Evolutionary conservation across 1,140 invertebrate genomes (phyloP).

Genomic region (Saccostrea echinata): DNA sequence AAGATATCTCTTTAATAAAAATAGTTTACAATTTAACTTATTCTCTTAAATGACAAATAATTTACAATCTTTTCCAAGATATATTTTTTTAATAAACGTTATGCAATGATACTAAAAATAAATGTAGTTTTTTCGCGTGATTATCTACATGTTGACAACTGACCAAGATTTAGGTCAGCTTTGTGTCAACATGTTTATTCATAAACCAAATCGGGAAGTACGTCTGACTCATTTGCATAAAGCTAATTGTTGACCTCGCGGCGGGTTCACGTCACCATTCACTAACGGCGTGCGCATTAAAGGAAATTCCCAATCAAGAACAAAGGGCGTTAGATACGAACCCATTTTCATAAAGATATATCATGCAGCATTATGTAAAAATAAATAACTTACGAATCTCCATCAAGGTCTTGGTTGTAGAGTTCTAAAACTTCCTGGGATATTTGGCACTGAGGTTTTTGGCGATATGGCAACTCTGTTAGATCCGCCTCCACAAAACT

Average conservation of each 20-base stretch:
- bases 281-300: constrained; percentile 7
- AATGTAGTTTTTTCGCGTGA: not conserved
- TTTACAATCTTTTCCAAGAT: too few relatives aligned
- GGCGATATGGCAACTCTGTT: not conserved
- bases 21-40: too few relatives aligned
- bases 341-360: not conserved
- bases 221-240: constrained; percentile 45
- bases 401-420: constrained; percentile 51
- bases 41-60: too few relatives aligned
- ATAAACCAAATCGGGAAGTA: constrained; percentile 24
- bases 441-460: not conserved
- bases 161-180: constrained; percentile 28
- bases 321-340: not conserved
- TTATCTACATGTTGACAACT: not conserved
- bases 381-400: constrained; percentile 56
- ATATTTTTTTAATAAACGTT: too few relatives aligned
- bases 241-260: constrained; percentile 23
- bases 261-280: not conserved
- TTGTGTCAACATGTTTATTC: constrained; percentile 40
- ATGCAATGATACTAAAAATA: too few relatives aligned
- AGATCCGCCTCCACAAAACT: too few relatives aligned
- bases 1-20: not conserved
- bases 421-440: constrained; percentile 39
- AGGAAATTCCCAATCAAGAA: constrained; percentile 1
- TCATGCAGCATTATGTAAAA: not conserved